A percentile compares a stretch with the other conserved stretches of the same genome.
Evolutionary conservation across 2,113 vertebrate species (phyloP).

Genomic region (Leucosticte australis): DNA sequence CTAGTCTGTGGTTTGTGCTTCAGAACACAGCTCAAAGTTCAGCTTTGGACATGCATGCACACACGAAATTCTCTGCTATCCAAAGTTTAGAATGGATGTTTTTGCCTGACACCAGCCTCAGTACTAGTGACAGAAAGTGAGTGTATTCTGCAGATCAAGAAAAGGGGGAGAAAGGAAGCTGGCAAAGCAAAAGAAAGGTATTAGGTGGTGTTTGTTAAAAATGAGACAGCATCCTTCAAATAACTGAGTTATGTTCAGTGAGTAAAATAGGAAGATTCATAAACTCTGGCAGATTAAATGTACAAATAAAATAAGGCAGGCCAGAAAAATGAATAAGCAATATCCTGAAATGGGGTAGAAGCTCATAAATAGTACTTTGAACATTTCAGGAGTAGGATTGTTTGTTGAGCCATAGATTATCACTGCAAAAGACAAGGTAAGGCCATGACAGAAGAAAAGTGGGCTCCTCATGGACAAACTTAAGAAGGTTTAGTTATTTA

Average conservation of each 20-base stretch:
- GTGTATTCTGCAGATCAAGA: background rate
- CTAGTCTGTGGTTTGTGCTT: background rate
- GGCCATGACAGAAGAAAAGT: background rate
- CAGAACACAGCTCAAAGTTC: background rate
- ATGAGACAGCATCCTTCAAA: background rate
- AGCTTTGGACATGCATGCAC: background rate
- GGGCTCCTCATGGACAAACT: background rate
- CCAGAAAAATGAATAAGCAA: background rate
- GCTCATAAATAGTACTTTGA: background rate
- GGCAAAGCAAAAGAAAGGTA: background rate
- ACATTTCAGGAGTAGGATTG: background rate
- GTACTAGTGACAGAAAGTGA: background rate
- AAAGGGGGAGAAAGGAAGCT: background rate
- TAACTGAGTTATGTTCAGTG: background rate
- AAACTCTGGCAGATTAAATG: background rate
- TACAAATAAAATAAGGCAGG: background rate
- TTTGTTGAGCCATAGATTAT: background rate
- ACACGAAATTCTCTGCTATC: background rate
- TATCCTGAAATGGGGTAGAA: background rate
- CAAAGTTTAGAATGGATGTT: background rate
- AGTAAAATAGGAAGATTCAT: background rate
- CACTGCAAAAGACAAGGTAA: background rate
- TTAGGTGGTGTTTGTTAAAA: background rate
- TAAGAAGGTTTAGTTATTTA: background rate
- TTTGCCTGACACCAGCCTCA: background rate